A percentile compares a stretch with the other conserved stretches of the same genome.
These are phyloP conservation scores for Lysiphlebus fabarum DNA, from an alignment of 1,140 invertebrate species.

Conservation along the genomic window DNA sequence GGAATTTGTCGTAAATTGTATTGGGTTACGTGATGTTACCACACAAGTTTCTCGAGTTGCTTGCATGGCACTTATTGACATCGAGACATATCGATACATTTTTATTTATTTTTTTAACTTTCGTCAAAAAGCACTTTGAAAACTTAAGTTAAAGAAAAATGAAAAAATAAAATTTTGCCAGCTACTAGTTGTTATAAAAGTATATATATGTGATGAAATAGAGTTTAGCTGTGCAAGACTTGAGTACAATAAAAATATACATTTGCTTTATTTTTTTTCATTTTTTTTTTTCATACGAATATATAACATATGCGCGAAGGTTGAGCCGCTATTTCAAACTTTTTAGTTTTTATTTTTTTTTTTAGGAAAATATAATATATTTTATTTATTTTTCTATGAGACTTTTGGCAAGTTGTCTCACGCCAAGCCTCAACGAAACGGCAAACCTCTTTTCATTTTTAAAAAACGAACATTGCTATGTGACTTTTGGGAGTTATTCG, in stretches of 20 bases:
- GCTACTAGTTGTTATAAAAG: too few species aligned
- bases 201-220: too few species aligned
- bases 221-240: too few species aligned
- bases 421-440: background rate
- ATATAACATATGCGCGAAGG: constrained; percentile 9
- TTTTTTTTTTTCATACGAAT: background rate
- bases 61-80: too few species aligned
- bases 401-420: constrained; percentile 5
- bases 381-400: constrained; percentile 17
- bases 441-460: background rate
- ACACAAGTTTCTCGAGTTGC: too few species aligned
- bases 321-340: constrained; percentile 10
- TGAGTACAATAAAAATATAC: background rate
- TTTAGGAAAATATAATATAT: background rate
- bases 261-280: background rate
- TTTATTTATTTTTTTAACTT: too few species aligned
- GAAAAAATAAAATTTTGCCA: too few species aligned
- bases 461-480: background rate
- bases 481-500: background rate
- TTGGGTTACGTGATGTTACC: too few species aligned
- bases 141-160: too few species aligned
- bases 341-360: constrained; percentile 4
- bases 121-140: too few species aligned
- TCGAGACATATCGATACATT: too few species aligned
- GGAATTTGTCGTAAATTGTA: too few species aligned